Evolutionary conservation across 2,888 invertebrate species (phyloP).

Genomic region (Hecatera dysodea): DNA sequence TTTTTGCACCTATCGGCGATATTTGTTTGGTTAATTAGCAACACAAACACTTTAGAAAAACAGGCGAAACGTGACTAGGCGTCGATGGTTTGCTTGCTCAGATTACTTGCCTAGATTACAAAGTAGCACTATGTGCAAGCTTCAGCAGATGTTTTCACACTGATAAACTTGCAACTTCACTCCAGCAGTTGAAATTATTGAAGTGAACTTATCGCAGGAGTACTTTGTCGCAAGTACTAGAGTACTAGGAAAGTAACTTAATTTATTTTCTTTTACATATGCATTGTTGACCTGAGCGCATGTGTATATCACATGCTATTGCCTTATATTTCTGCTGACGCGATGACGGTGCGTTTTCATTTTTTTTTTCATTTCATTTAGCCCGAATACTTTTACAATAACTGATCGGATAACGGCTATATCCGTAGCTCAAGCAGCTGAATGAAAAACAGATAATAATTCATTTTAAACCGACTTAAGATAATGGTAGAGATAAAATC

Average conservation of each 20-base stretch:
- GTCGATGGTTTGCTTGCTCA: background rate
- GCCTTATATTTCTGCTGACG: too few species aligned
- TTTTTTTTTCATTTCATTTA: too few species aligned
- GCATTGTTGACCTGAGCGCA: background rate
- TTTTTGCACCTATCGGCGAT: constrained; percentile 32
- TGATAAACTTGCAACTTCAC: constrained; percentile 24
- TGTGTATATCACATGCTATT: background rate
- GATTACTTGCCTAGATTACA: constrained; percentile 13
- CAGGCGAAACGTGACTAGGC: constrained; percentile 22
- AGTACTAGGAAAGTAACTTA: background rate
- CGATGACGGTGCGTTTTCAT: background rate
- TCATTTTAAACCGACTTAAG: background rate
- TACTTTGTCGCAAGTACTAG: background rate
- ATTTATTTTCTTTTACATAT: constrained; percentile 1
- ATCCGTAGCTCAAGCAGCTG: background rate
- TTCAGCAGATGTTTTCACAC: constrained; percentile 13
- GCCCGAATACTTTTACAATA: background rate
- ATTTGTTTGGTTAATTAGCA: constrained; percentile 18
- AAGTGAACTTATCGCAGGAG: constrained; percentile 2
- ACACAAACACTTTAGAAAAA: constrained; percentile 7
- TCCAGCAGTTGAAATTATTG: constrained; percentile 12
- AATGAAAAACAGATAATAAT: background rate
- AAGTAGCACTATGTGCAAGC: constrained; percentile 18
- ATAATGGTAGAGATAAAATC: too few species aligned
- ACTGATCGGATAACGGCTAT: background rate